Conservation (phyloP, 2,888 invertebrate genomes). For the Rhopalosiphum nymphaeae region DNA sequence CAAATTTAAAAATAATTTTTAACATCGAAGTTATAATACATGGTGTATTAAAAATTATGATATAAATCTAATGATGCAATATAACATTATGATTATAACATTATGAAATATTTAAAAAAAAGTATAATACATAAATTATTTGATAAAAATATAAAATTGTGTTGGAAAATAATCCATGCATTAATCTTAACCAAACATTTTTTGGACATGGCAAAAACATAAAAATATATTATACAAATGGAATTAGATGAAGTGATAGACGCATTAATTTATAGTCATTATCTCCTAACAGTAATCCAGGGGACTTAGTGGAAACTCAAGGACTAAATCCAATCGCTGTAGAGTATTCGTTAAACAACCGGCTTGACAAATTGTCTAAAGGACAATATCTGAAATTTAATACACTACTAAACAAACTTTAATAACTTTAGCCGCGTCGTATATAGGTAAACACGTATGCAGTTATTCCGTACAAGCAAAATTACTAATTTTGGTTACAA, state of each 20-base stretch:
- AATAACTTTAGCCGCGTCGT: constrained; percentile 23
- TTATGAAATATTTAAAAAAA: background rate
- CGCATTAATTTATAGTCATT: constrained; percentile 23
- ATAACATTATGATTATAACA: background rate
- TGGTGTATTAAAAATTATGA: background rate
- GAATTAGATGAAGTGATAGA: background rate
- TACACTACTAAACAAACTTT: constrained; percentile 37
- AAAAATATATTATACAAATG: constrained; percentile 13
- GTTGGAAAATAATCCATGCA: background rate
- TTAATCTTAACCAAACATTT: background rate
- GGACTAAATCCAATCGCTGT: constrained; percentile 23
- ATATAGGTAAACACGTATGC: background rate
- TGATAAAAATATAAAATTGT: background rate
- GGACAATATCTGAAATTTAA: constrained; percentile 64
- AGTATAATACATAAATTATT: background rate
- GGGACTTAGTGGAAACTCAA: background rate
- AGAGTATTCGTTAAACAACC: constrained; percentile 16
- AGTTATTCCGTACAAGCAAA: background rate
- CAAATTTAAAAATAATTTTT: background rate
- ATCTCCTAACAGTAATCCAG: constrained; percentile 23
- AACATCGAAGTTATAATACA: background rate
- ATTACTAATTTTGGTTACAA: background rate
- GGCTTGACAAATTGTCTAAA: constrained; percentile 37
- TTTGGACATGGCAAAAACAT: background rate
- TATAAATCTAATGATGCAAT: background rate